These are phyloP conservation scores for Lampropteryx suffumata DNA, from an alignment of 2,888 invertebrate genomes.

Conservation along the genomic window DNA sequence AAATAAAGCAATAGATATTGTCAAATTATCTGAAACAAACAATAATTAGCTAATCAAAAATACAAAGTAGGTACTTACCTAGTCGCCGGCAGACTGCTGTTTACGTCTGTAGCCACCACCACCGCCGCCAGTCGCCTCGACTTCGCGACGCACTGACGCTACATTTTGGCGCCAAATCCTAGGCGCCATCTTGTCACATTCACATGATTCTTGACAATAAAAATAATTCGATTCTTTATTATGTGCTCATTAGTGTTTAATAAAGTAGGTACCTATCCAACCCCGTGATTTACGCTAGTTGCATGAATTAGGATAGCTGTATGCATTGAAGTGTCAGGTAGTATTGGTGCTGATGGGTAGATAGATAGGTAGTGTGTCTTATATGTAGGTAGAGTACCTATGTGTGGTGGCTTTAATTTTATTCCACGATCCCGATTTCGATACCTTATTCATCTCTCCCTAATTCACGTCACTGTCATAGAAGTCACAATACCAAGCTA, in stretches of 20 bases:
- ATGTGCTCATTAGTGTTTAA: conserved; percentile 45
- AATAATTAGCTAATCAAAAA: conserved; percentile 22
- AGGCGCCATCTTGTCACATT: conserved; percentile 66
- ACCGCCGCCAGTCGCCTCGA: conserved; percentile 27
- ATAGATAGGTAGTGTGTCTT: no score
- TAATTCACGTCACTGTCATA: conserved; percentile 55
- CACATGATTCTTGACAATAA: conserved; percentile 69
- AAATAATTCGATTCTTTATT: conserved; percentile 65
- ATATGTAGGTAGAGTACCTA: background rate
- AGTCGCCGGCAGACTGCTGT: conserved; percentile 41
- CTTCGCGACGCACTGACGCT: conserved; percentile 50
- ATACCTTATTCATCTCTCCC: conserved; percentile 41
- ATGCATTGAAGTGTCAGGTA: no score
- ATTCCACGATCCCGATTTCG: conserved; percentile 41
- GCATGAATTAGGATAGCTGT: no score
- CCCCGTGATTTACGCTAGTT: no score
- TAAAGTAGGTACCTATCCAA: conserved; percentile 25
- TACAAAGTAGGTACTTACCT: conserved; percentile 12
- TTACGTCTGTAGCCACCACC: conserved; percentile 39
- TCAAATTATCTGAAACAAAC: conserved; percentile 15
- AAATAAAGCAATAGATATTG: no score
- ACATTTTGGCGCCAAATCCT: conserved; percentile 66
- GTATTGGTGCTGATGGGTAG: no score
- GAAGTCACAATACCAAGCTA: conserved; percentile 49
- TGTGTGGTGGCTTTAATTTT: no score